Conservation (phyloP, 2,888 invertebrate genomes). For the Metallyticus violacea region DNA sequence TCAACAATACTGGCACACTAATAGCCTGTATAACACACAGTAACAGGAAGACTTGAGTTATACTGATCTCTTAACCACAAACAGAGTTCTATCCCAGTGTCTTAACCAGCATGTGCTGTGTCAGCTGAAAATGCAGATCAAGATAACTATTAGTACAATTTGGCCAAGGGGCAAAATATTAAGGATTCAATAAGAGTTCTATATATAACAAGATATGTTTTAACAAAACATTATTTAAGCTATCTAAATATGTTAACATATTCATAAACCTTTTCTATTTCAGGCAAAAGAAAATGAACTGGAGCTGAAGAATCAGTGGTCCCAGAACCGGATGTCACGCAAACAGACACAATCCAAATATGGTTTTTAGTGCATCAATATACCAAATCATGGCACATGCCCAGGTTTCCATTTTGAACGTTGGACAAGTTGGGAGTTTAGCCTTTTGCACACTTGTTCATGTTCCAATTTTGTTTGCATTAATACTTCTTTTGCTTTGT, state of each 20-base stretch:
- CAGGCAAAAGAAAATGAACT: conserved; percentile 94
- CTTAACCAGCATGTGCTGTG: too few species aligned
- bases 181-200: neutral
- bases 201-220: neutral
- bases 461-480: neutral
- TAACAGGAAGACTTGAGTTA: too few species aligned
- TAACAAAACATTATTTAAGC: too few species aligned
- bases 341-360: conserved; percentile 93
- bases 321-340: conserved; percentile 78
- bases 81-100: too few species aligned
- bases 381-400: neutral
- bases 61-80: too few species aligned
- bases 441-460: neutral
- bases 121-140: too few species aligned
- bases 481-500: neutral
- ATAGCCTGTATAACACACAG: too few species aligned
- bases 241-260: too few species aligned
- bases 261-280: conserved; percentile 46
- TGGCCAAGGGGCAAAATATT: neutral
- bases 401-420: neutral
- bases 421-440: neutral
- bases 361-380: conserved; percentile 66
- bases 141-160: too few species aligned
- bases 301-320: conserved; percentile 92
- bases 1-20: too few species aligned